Evolutionary conservation across 2,888 invertebrate genomes (phyloP), one percentile per base, ranked within the genome.

Genomic region (Eristalis intricaria): DNA sequence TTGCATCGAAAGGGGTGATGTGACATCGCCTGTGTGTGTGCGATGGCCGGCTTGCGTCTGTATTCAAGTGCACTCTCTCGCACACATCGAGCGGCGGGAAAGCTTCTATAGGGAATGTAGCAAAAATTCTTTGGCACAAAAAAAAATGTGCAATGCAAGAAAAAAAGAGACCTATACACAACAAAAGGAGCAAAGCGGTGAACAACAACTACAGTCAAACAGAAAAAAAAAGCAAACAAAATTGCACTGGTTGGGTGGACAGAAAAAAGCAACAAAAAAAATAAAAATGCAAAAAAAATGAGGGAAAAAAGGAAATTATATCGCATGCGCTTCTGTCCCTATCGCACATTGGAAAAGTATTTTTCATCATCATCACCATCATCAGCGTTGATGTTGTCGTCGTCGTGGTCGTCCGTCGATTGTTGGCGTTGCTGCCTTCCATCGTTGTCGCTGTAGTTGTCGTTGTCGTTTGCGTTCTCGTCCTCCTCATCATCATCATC

Each of bases 321-420:
- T 89, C 90, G 90, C 90, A 90, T 90, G 90, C 90, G 90, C 90
- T 89, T 89, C 88, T 88, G 89, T 89, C 89, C 89, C 86, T 89
- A 89, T 89, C 88, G 89, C 89, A 90, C 89, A 89, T 89, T 90
- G 89, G 86, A 89, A 90, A 89, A 89, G 88, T 89, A 88, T 88
- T 88, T 87, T 84, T 82, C 82, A 82, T 82, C 82, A 82, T 82
- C 82, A 82, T 81, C 66, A 70, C 83, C 79, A 66, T 75, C 60
- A 29, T 63, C 32, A 32, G 32, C 58, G 70, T 77, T 79, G 79
- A 64, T 77, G 70, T 79, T 76, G 60, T 60, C 66, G 58, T 66
- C 29, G 71, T 78, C 38, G 50, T 19, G n/a, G 50, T 19, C 19
- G 56, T 43, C 35, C 69, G 90, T 90, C 90, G 90, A 89, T 89